A percentile compares a stretch with the other conserved stretches of the same genome.
Evolutionary conservation across 2,888 invertebrate species (phyloP).

Genomic region (Cheilosia grossa): DNA sequence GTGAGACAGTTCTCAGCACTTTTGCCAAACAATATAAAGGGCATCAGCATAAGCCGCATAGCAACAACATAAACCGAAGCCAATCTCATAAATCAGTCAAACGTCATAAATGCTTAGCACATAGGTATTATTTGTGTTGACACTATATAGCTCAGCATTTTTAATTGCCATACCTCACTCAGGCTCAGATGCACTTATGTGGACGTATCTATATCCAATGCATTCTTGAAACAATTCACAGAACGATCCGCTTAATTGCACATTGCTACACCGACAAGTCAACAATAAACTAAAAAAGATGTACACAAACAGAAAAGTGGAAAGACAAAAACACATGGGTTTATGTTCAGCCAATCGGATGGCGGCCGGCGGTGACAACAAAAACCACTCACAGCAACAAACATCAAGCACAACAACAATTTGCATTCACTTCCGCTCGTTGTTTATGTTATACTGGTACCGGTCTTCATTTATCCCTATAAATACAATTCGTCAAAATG

Average conservation of each 20-base stretch:
- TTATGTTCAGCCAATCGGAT: slow-evolving; percentile 38
- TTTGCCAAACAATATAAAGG: not conserved
- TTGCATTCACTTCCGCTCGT: slow-evolving; percentile 50
- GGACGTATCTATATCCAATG: not conserved
- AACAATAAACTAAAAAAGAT: slow-evolving; percentile 4
- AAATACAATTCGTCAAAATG: slow-evolving; percentile 53
- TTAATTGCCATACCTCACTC: slow-evolving; percentile 19
- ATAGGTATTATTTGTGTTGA: slow-evolving; percentile 36
- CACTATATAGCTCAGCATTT: slow-evolving; percentile 29
- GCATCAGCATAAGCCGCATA: not conserved
- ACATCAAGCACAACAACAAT: slow-evolving; percentile 35
- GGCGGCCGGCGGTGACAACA: slow-evolving; percentile 43
- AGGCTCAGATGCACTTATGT: not conserved
- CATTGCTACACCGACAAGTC: slow-evolving; percentile 18
- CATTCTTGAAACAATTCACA: slow-evolving; percentile 56
- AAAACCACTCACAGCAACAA: slow-evolving; percentile 57
- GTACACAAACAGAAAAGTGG: slow-evolving; percentile 15
- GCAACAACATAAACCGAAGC: not conserved
- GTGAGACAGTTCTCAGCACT: slow-evolving; percentile 8
- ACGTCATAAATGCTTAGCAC: slow-evolving; percentile 23
- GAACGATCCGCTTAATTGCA: slow-evolving; percentile 61
- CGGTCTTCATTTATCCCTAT: slow-evolving; percentile 40
- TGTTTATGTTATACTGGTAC: not conserved
- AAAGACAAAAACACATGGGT: not conserved
- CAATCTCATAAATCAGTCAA: slow-evolving; percentile 40